phyloP scores from a whole-genome alignment of 53 echinoderm and acorn worm genomes.

The Henricia sp. region DNA sequence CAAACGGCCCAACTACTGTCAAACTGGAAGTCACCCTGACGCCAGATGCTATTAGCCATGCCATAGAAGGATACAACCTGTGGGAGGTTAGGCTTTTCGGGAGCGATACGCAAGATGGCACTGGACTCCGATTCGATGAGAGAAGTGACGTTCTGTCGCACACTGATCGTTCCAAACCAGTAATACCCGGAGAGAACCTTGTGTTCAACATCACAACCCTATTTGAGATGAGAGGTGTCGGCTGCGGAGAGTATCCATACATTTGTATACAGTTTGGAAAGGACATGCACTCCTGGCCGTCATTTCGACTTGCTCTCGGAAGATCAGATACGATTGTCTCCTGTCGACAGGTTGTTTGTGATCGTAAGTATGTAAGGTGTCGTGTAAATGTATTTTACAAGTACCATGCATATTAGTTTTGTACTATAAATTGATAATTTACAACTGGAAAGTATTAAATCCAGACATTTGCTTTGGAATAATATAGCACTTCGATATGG shows the following conservation, averaged over 20 bases:
- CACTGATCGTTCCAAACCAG: conserved; percentile 12
- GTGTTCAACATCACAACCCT: conserved; percentile 45
- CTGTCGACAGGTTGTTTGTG: conserved; percentile 48
- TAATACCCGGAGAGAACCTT: not conserved
- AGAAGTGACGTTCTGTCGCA: conserved; percentile 14
- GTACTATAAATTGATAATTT: too few relatives aligned
- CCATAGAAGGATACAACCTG: conserved; percentile 28
- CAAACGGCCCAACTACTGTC: conserved; percentile 13
- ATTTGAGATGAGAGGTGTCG: conserved; percentile 62
- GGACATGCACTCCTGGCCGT: conserved; percentile 38
- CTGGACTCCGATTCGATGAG: conserved; percentile 28
- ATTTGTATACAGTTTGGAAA: conserved; percentile 69
- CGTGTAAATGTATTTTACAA: not conserved
- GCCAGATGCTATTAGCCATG: not conserved
- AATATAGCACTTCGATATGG: too few relatives aligned
- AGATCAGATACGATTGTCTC: conserved; percentile 31
- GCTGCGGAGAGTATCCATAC: conserved; percentile 51
- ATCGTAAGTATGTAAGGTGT: conserved; percentile 24
- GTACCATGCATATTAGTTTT: too few relatives aligned
- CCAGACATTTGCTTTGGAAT: too few relatives aligned
- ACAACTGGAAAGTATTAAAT: too few relatives aligned
- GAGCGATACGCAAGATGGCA: not conserved
- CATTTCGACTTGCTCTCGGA: conserved; percentile 51
- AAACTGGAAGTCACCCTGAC: conserved; percentile 8
- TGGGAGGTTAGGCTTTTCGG: conserved; percentile 43